Base-by-base conservation (phyloP, 2,797 vertebrate species). In the Sebastes trivittatus region DNA sequence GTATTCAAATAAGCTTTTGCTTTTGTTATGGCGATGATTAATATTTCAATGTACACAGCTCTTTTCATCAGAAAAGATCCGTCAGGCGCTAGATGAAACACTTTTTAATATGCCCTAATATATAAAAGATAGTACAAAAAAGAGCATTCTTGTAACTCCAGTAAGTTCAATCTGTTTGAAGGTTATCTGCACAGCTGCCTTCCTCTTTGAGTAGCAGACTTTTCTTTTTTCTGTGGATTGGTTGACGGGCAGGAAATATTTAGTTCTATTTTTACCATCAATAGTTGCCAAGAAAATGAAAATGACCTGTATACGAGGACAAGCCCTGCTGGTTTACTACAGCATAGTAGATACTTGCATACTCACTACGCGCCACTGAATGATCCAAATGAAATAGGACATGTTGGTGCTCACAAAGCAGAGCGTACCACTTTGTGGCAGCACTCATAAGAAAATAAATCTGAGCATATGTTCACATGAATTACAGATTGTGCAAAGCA, bases 401-500 rank as follows among this genome's bases (percentile, higher is more conserved):
- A 78, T 65, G 72, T 62, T 68, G 66, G 72, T 30, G 81, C 78
- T 92, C 82, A 78, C 80, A 88, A 83, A 87, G 87, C 91, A 68
- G 60, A 69, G 80, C 46, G 27, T 55, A 77, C 65, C 34, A 76
- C 87, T 88, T 84, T 87, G 82, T 85, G 60, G 80, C 83, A 84
- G 83, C 86, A 64, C 63, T 89, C 58, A 34, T 84, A 85, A 87
- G 77, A 80, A 89, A 89, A 88, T 90, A 87, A 87, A 87, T 81
- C 80, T 81, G 75, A 92, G 82, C 88, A 89, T 91, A 88, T 93
- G 89, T 87, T 93, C 89, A 80, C 83, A 92, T 92, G 86, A 92
- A 90, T 93, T 91, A 92, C 89, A 89, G 82, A 88, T 84, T 68
- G 77, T 83, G 90, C 73, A 88, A 88, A 88, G 84, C 83, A 91